Evolutionary conservation across 2,888 invertebrate genomes (phyloP).

Genomic region (Parelbella ahira): DNA sequence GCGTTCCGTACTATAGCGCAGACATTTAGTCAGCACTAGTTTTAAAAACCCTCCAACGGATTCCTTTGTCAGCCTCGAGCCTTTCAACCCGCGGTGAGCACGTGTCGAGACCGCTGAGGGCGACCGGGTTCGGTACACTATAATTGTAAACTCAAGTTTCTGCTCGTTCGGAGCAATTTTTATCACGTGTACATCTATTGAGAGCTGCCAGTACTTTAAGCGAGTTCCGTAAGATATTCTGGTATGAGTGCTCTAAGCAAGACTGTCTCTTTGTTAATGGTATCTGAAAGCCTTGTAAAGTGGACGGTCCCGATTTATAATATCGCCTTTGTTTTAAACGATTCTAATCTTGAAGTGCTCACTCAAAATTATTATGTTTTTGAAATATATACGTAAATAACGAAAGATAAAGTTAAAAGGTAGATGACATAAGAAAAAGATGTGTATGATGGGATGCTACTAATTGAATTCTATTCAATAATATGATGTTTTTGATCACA

Average conservation of each 20-base stretch:
- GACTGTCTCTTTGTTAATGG: too few species aligned
- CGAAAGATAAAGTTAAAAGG: too few species aligned
- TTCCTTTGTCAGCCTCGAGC: conserved; percentile 5
- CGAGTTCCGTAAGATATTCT: not conserved
- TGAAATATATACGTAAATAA: too few species aligned
- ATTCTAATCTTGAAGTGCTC: too few species aligned
- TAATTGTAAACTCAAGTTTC: not conserved
- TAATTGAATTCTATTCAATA: too few species aligned
- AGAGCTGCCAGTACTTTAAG: not conserved
- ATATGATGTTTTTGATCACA: too few species aligned
- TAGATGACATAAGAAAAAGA: too few species aligned
- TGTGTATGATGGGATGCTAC: too few species aligned
- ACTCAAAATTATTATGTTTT: too few species aligned
- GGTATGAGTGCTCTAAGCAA: not conserved
- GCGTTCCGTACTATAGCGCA: not conserved
- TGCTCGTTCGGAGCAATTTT: not conserved
- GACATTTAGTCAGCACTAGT: conserved; percentile 23
- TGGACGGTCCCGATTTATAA: too few species aligned
- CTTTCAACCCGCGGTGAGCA: conserved; percentile 3
- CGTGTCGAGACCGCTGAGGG: conserved; percentile 5
- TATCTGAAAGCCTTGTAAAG: too few species aligned
- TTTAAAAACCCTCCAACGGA: conserved; percentile 8
- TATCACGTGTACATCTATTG: not conserved
- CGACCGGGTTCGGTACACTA: not conserved
- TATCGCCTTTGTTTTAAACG: too few species aligned